These are phyloP conservation scores for Archips xylosteana DNA, from an alignment of 2,888 invertebrate genomes.

Conservation along the genomic window DNA sequence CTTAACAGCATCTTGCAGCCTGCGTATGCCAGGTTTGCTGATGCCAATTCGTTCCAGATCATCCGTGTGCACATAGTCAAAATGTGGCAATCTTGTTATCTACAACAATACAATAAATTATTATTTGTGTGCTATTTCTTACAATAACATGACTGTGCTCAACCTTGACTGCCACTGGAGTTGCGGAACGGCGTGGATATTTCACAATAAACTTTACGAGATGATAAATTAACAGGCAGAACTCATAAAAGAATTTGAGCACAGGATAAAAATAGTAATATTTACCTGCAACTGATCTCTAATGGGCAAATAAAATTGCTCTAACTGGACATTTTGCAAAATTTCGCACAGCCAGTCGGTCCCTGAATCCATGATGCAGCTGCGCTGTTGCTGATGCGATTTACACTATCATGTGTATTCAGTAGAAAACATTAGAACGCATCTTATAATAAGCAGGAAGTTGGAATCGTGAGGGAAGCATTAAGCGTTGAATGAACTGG, in stretches of 20 bases:
- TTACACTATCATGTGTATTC: conserved; percentile 48
- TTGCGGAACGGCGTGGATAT: conserved; percentile 10
- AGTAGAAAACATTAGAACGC: conserved; percentile 55
- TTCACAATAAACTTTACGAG: background rate
- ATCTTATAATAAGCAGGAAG: conserved; percentile 74
- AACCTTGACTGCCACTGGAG: conserved; percentile 20
- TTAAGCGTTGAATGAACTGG: conserved; percentile 39
- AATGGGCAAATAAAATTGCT: conserved; percentile 95
- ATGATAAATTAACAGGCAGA: background rate
- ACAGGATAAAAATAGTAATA: conserved; percentile 36
- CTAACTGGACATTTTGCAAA: conserved; percentile 95
- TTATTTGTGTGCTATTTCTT: background rate
- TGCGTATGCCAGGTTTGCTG: conserved; percentile 96
- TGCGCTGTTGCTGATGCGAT: conserved; percentile 43
- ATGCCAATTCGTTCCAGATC: conserved; percentile 98
- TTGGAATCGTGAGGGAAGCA: conserved; percentile 58
- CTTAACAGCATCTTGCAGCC: conserved; percentile 96
- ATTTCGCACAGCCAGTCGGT: conserved; percentile 95
- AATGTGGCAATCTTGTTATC: conserved; percentile 97
- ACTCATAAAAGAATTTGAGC: background rate
- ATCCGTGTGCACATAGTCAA: conserved; percentile 98
- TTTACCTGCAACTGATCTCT: conserved; percentile 95
- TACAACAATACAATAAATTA: conserved; percentile 67
- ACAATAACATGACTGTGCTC: conserved; percentile 3
- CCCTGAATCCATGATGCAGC: conserved; percentile 72